A percentile compares a stretch with the other conserved stretches of the same genome.
These are phyloP conservation scores for Nowickia ferox DNA, from an alignment of 2,888 invertebrate species.

Conservation along the genomic window DNA sequence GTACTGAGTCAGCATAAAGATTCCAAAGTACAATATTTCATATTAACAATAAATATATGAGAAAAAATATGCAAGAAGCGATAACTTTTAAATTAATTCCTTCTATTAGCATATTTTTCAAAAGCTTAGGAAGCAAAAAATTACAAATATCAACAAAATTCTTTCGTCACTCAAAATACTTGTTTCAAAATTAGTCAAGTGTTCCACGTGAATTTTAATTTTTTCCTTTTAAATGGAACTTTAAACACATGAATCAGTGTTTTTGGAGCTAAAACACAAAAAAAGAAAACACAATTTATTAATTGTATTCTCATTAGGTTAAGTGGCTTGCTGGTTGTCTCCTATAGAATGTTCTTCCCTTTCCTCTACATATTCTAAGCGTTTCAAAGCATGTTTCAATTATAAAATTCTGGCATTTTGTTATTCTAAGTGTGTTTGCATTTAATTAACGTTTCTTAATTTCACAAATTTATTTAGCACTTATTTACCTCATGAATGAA, in stretches of 20 bases:
- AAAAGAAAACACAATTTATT: background rate
- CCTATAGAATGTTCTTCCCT: background rate
- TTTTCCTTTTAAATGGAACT: background rate
- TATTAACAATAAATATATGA: background rate
- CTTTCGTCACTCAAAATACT: background rate
- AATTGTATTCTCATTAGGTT: background rate
- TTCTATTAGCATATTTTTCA: background rate
- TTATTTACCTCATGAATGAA: background rate
- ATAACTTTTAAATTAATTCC: background rate
- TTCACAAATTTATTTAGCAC: background rate
- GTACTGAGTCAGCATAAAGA: no score
- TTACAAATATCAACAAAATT: background rate
- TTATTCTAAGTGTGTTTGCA: background rate
- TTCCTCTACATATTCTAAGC: background rate
- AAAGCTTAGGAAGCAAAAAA: background rate
- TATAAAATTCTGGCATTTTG: background rate
- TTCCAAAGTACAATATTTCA: background rate
- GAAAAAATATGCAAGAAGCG: background rate
- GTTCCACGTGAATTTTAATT: background rate
- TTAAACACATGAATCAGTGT: background rate
- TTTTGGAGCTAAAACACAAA: background rate
- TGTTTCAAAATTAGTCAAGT: background rate
- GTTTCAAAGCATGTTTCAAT: background rate
- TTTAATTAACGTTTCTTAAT: conserved; percentile 6
- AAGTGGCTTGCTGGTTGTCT: background rate